Base-by-base conservation (phyloP, 2,888 invertebrate species). In the Coleophora flavipennella region DNA sequence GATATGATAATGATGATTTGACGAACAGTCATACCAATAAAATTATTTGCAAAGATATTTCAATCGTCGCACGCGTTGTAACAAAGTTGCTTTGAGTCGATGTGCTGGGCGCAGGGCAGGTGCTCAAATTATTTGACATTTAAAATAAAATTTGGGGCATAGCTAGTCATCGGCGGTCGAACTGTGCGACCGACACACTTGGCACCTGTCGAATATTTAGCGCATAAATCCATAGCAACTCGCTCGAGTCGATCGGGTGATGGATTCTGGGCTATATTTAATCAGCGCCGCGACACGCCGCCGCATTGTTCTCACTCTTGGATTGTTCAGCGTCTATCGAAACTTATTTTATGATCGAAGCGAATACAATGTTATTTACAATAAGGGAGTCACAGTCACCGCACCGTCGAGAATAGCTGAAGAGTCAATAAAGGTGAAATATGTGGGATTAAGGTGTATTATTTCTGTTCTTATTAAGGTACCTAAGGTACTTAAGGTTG, bases 121-220 rank as follows among this genome's bases (percentile, higher is more conserved):
- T 73, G 80, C 70, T 80, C 73, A 75, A 80, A 81, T 78, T 74
- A 84, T 83, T 81, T 84, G 84, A 84, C 84, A 84, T 84, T 84
- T 84, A 73, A 67, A 77, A 73, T 76, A 73, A 81, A 78, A 83
- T 81, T 81, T 75, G 76, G 84, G 78, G 72, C 81, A 76, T 69
- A 80, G 81, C 83, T 84, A 84, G 81, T 84, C 84, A 84, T 84
- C 76, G 71, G 67, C 64, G 67, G 69, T 76, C 81, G 81, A 78
- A 76, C 80, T 71, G 70, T 70, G 62, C 69, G 70, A 76, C 76
- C 79, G 85, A 79, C 85, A 85, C 85, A 85, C 84, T 85, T 85
- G 85, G 85, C 85, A 85, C 83, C 78, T 80, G 80, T 80, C 81
- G 81, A 85, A 85, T 84, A 85, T 80, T 83, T 78, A 70, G 72